These are phyloP conservation scores for Rhopalosiphum padi DNA, from an alignment of 1,140 invertebrate species.

Conservation along the genomic window DNA sequence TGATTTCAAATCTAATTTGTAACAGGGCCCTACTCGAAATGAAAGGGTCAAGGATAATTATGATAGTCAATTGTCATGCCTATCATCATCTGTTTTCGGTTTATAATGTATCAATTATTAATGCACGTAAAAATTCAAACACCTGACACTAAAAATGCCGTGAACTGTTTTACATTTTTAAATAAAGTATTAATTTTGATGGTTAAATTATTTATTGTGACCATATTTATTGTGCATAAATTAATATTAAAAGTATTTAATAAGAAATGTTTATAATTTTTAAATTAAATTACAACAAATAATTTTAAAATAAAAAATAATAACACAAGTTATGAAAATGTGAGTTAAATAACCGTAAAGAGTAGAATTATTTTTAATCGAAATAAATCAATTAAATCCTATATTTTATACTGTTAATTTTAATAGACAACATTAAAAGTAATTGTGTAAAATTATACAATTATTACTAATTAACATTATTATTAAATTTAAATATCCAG, in stretches of 20 bases:
- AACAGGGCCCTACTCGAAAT: not conserved
- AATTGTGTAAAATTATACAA: too few species aligned
- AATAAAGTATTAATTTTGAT: not conserved
- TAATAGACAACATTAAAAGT: too few species aligned
- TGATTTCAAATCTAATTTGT: constrained; percentile 4
- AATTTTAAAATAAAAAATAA: not conserved
- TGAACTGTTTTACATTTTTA: not conserved
- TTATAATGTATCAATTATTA: not conserved
- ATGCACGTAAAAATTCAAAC: not conserved
- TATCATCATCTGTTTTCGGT: not conserved
- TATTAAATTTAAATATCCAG: too few species aligned
- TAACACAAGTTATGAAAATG: not conserved
- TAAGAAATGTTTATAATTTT: not conserved
- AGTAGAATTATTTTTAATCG: not conserved
- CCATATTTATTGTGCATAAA: not conserved
- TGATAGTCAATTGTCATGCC: not conserved
- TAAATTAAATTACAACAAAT: not conserved
- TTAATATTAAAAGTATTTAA: not conserved
- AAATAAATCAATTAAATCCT: not conserved
- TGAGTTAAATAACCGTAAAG: not conserved
- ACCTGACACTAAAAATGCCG: not conserved
- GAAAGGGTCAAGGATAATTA: constrained; percentile 3
- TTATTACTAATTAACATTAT: too few species aligned
- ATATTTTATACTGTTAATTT: too few species aligned
- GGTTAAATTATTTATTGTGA: not conserved